Percentiles rank a stretch among this genome's conserved stretches.
Conservation (phyloP, 1,140 invertebrate genomes). For the Aphelenchoides avenae region DNA sequence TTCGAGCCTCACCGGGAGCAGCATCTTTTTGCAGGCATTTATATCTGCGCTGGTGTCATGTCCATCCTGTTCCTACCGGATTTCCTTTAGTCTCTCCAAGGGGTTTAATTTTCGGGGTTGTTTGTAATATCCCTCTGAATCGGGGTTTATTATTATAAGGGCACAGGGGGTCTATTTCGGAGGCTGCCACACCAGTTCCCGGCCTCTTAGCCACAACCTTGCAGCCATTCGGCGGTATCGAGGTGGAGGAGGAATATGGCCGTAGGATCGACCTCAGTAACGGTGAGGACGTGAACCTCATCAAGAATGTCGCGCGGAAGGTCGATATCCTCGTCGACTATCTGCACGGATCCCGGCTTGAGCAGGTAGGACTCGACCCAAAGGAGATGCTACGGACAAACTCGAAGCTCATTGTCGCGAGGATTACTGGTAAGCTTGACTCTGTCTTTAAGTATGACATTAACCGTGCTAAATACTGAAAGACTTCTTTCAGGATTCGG, state of each 20-base stretch:
- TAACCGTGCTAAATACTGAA: no score
- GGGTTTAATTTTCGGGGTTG: no score
- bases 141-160: no score
- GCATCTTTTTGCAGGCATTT: slow-evolving; percentile 58
- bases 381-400: slow-evolving; percentile 6
- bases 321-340: slow-evolving; percentile 23
- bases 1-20: slow-evolving; percentile 89
- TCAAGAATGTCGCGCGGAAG: slow-evolving; percentile 11
- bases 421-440: slow-evolving; percentile 16
- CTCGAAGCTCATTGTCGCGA: slow-evolving; percentile 15
- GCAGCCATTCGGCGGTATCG: slow-evolving; percentile 1
- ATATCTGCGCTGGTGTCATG: no score
- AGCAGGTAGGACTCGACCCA: slow-evolving; percentile 7
- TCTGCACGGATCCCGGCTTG: slow-evolving; percentile 7
- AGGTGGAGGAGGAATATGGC: slow-evolving; percentile 4
- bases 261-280: slow-evolving; percentile 13
- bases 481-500: no score
- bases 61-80: no score
- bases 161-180: no score
- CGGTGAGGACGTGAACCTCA: slow-evolving; percentile 11
- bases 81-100: no score
- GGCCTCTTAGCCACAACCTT: no score
- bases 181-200: no score
- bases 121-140: no score
- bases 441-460: no score